Conservation (phyloP, 2,888 invertebrate genomes). For the Lasius platythorax region DNA sequence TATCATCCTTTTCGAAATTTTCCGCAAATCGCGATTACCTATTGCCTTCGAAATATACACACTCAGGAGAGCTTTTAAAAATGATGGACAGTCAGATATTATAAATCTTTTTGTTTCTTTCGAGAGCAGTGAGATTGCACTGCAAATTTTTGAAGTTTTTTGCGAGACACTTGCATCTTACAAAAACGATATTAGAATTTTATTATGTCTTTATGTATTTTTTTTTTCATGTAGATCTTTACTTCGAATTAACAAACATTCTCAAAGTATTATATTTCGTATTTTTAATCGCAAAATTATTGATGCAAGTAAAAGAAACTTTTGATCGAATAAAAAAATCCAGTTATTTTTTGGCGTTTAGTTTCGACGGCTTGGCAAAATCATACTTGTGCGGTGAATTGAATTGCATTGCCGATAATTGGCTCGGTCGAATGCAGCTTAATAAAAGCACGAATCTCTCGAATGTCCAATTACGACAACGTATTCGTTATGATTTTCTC, state of each 20-base stretch:
- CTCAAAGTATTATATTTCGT: not conserved
- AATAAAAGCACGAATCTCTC: conserved; percentile 59
- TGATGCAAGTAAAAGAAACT: not conserved
- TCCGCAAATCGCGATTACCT: not conserved
- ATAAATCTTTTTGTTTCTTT: no score
- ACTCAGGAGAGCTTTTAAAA: not conserved
- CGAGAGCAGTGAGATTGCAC: not conserved
- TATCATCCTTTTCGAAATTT: not conserved
- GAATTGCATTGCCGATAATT: conserved; percentile 61
- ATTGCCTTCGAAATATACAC: not conserved
- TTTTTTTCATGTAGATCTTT: not conserved
- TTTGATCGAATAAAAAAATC: conserved; percentile 1
- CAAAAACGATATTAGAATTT: not conserved
- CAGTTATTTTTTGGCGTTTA: not conserved
- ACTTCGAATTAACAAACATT: not conserved
- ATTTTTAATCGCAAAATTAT: conserved; percentile 5
- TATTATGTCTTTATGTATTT: not conserved
- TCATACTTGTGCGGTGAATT: conserved; percentile 40
- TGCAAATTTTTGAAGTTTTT: not conserved
- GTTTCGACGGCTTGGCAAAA: not conserved
- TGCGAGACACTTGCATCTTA: not conserved
- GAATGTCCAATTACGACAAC: conserved; percentile 59
- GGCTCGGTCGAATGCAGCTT: conserved; percentile 33
- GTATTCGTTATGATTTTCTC: conserved; percentile 52
- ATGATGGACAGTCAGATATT: no score